phyloP scores from a whole-genome alignment of 2,113 vertebrate species.

The Rhynchomys soricoides region DNA sequence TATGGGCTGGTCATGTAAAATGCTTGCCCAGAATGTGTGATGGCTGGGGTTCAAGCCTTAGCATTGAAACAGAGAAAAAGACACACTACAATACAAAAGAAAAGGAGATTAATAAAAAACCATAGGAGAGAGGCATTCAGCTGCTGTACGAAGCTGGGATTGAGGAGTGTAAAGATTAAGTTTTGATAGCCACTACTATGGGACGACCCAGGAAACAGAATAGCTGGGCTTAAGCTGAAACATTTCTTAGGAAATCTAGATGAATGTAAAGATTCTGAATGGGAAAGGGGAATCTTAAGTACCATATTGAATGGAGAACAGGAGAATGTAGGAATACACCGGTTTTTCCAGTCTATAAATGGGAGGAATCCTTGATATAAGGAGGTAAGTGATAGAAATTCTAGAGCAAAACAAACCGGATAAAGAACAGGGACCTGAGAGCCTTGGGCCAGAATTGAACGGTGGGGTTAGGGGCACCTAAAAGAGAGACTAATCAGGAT shows the following conservation, averaged over 20 bases:
- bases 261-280: slow-evolving; percentile 38
- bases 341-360: slow-evolving; percentile 52
- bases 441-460: slow-evolving; percentile 37
- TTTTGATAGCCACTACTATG: background rate
- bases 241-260: slow-evolving; percentile 55
- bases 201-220: slow-evolving; percentile 6
- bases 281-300: background rate
- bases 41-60: background rate
- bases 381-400: slow-evolving; percentile 60
- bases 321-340: slow-evolving; percentile 57
- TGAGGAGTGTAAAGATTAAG: slow-evolving; percentile 6
- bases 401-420: slow-evolving; percentile 10
- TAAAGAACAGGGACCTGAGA: slow-evolving; percentile 49
- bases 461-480: background rate
- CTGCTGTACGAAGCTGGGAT: slow-evolving; percentile 23
- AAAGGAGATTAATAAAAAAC: slow-evolving; percentile 29
- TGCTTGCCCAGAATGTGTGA: background rate
- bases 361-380: slow-evolving; percentile 41
- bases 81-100: background rate
- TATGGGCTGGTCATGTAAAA: background rate
- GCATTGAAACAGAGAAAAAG: background rate
- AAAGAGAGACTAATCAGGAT: background rate
- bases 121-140: background rate
- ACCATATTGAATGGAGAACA: slow-evolving; percentile 50
- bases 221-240: slow-evolving; percentile 7